phyloP scores from a whole-genome alignment of 30 jellyfish, hydroid and myxozoan genomes.

The Catostylus mosaicus region DNA sequence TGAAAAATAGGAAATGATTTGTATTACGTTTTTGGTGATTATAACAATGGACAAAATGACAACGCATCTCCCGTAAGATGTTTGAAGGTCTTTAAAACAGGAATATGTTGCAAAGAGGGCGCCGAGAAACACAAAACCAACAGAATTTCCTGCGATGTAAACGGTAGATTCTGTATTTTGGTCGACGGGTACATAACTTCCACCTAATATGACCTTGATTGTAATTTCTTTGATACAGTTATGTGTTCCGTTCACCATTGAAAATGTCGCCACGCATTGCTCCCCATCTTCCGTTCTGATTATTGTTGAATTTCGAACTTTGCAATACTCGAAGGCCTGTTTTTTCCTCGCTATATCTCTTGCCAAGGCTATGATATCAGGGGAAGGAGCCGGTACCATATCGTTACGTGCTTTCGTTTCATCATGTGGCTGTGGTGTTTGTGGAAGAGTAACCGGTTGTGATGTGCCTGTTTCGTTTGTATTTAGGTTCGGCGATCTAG shows the following conservation, averaged over 20 bases:
- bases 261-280: not conserved
- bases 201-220: not conserved
- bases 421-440: not conserved
- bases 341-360: not conserved
- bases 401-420: not conserved
- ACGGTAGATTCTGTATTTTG: not conserved
- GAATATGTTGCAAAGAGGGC: slow-evolving; percentile 26
- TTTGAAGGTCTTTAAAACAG: slow-evolving; percentile 49
- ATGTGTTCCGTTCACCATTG: slow-evolving; percentile 3
- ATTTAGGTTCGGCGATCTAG: too few species aligned
- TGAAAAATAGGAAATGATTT: not conserved
- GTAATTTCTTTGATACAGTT: not conserved
- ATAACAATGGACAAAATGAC: slow-evolving; percentile 37
- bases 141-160: slow-evolving; percentile 14
- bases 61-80: slow-evolving; percentile 51
- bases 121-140: slow-evolving; percentile 27
- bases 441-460: too few species aligned
- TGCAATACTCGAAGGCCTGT: slow-evolving; percentile 24
- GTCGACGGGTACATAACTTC: not conserved
- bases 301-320: slow-evolving; percentile 1
- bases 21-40: slow-evolving; percentile 13
- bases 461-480: too few species aligned
- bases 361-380: slow-evolving; percentile 21
- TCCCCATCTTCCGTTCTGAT: not conserved
- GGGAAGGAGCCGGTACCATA: slow-evolving; percentile 48